A percentile compares a stretch with the other conserved stretches of the same genome.
These are phyloP conservation scores for Blera fallax DNA, from an alignment of 2,888 invertebrate genomes.

Conservation along the genomic window DNA sequence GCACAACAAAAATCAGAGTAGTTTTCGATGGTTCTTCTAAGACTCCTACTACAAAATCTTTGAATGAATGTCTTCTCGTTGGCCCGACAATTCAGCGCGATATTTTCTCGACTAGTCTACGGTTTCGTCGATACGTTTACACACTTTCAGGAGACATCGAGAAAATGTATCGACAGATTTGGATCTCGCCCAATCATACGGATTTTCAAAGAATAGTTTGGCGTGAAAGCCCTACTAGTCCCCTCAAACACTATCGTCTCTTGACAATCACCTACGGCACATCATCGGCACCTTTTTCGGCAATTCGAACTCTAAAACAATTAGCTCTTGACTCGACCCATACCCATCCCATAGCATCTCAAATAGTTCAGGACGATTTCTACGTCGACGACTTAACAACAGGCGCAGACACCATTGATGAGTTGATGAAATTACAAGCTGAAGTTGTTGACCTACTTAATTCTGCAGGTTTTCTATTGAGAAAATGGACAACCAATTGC, in stretches of 20 bases:
- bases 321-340: slow-evolving; percentile 55
- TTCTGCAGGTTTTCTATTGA: neutral
- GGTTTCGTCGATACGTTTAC: slow-evolving; percentile 38
- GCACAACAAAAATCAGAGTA: slow-evolving; percentile 42
- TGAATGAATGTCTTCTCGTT: slow-evolving; percentile 47
- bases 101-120: slow-evolving; percentile 27
- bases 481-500: slow-evolving; percentile 6
- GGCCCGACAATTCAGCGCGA: slow-evolving; percentile 47
- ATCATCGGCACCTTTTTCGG: slow-evolving; percentile 49
- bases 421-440: neutral
- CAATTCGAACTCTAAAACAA: slow-evolving; percentile 48
- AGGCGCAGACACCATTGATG: slow-evolving; percentile 45
- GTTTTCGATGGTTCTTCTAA: slow-evolving; percentile 55
- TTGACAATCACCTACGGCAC: slow-evolving; percentile 57
- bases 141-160: slow-evolving; percentile 55
- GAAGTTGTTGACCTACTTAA: slow-evolving; percentile 9
- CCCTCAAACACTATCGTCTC: slow-evolving; percentile 35
- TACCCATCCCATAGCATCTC: slow-evolving; percentile 54
- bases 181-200: slow-evolving; percentile 27
- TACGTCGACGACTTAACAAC: slow-evolving; percentile 74
- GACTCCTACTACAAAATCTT: neutral
- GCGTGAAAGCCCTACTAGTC: slow-evolving; percentile 7
- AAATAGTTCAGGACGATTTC: slow-evolving; percentile 59
- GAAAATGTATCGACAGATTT: slow-evolving; percentile 64
- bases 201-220: slow-evolving; percentile 58